phyloP scores from a whole-genome alignment of 2,113 vertebrate genomes.

The Scopus umbretta region DNA sequence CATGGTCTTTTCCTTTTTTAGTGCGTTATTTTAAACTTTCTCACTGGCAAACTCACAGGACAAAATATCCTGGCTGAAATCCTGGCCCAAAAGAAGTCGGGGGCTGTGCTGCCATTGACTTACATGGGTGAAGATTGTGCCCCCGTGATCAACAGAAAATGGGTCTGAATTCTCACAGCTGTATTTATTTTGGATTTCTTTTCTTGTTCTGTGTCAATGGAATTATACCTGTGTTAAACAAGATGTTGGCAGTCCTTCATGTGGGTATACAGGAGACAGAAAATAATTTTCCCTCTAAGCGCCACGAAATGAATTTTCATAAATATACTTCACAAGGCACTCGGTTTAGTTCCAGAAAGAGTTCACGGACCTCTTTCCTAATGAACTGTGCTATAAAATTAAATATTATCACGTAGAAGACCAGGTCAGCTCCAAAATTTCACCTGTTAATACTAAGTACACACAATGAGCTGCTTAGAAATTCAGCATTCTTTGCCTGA shows the following conservation, averaged over 20 bases:
- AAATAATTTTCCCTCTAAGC: background rate
- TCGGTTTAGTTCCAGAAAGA: background rate
- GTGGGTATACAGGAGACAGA: background rate
- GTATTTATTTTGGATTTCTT: background rate
- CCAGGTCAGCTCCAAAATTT: background rate
- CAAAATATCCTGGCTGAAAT: background rate
- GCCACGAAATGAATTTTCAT: background rate
- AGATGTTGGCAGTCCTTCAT: background rate
- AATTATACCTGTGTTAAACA: background rate
- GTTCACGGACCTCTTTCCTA: background rate
- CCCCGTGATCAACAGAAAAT: accelerated
- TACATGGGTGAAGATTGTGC: background rate
- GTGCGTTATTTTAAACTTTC: background rate
- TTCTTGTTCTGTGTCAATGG: background rate
- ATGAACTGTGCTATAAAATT: background rate
- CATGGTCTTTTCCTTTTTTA: background rate
- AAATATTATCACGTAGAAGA: background rate
- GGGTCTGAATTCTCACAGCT: background rate
- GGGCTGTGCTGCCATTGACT: background rate
- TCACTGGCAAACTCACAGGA: background rate
- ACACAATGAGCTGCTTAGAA: background rate
- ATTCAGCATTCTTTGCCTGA: background rate
- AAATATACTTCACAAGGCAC: background rate
- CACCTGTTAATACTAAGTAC: background rate
- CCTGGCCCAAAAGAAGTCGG: background rate